Conservation (phyloP, 2,797 vertebrate species). For the Mus caroli region DNA sequence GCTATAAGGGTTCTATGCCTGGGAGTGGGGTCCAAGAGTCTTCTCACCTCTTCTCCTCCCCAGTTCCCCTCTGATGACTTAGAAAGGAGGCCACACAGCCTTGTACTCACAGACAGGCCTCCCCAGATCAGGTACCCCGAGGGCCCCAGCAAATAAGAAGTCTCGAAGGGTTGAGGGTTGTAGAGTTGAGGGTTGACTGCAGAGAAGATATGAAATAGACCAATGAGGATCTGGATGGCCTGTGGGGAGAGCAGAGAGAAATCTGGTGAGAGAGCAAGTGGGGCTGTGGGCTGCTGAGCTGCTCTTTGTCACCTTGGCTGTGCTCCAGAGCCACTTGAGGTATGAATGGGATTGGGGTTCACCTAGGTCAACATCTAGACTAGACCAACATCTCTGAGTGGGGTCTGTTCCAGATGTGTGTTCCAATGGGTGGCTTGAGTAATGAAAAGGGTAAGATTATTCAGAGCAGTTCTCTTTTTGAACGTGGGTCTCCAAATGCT, state of each 20-base stretch:
- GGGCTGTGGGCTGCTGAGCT: not conserved
- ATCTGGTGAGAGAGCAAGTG: not conserved
- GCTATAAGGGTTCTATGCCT: not conserved
- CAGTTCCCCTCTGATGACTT: not conserved
- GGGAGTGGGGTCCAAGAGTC: not conserved
- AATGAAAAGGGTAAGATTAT: not conserved
- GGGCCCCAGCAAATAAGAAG: not conserved
- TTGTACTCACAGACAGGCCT: constrained; percentile 82
- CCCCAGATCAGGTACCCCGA: constrained; percentile 84
- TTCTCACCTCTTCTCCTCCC: not conserved
- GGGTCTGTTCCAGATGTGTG: not conserved
- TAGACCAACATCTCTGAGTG: not conserved
- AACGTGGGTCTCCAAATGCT: not conserved
- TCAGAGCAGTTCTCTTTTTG: not conserved
- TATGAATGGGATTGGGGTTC: not conserved
- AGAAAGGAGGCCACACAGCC: not conserved
- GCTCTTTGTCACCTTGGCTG: not conserved
- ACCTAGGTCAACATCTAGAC: not conserved
- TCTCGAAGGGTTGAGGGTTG: fast-evolving
- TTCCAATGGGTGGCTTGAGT: not conserved
- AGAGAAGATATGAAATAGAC: constrained; percentile 83
- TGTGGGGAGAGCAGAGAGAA: constrained; percentile 48
- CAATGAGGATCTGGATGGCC: constrained; percentile 87
- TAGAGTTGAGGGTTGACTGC: constrained; percentile 73
- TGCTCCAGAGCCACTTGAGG: not conserved